Evolutionary conservation across 2,797 vertebrate species (phyloP).

Genomic region (Anguilla marmorata): DNA sequence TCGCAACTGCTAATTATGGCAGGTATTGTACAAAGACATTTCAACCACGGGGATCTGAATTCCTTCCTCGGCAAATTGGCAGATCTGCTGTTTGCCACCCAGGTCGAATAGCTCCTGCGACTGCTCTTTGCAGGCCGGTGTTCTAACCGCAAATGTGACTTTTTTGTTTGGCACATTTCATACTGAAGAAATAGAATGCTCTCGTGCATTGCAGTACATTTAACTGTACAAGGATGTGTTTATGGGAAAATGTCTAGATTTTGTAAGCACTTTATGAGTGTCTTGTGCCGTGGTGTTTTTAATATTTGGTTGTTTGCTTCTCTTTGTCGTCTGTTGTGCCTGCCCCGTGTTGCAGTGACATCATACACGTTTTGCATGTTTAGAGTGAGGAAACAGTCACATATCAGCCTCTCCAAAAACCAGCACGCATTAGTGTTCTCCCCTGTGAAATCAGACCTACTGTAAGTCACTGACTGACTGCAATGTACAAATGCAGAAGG

Average conservation of each 20-base stretch:
- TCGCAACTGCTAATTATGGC: constrained; percentile 36
- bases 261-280: not conserved
- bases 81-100: constrained; percentile 63
- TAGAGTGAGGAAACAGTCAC: not conserved
- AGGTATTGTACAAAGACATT: constrained; percentile 30
- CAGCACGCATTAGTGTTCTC: not conserved
- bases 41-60: constrained; percentile 46
- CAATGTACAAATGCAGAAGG: not conserved
- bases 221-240: not conserved
- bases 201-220: not conserved
- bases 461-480: not conserved
- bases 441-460: not conserved
- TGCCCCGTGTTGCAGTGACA: not conserved
- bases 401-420: not conserved
- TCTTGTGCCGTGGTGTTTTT: not conserved
- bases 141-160: not conserved
- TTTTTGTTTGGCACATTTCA: not conserved
- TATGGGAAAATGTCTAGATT: not conserved
- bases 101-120: constrained; percentile 50
- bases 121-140: not conserved
- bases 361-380: not conserved
- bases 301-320: not conserved
- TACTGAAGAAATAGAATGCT: not conserved
- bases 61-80: constrained; percentile 55
- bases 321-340: not conserved